A percentile compares a stretch with the other conserved stretches of the same genome.
phyloP scores from a whole-genome alignment of 2,888 invertebrate species.

The Ectemnius continuus region DNA sequence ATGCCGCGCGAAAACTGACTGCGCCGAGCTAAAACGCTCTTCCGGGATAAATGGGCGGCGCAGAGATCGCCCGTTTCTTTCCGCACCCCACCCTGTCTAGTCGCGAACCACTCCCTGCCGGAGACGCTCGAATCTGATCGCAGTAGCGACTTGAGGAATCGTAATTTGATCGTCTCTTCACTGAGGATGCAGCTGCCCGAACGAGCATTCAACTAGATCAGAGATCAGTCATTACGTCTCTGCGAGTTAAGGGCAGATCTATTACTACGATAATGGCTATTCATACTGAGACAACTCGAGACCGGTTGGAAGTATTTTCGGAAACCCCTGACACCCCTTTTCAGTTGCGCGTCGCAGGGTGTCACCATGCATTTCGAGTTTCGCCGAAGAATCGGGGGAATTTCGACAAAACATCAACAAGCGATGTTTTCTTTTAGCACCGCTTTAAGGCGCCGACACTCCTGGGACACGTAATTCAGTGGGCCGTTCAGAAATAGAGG shows the following conservation, averaged over 20 bases:
- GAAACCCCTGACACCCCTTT: conserved; percentile 40
- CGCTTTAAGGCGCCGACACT: conserved; percentile 51
- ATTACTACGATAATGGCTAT: not conserved
- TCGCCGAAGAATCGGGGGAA: conserved; percentile 31
- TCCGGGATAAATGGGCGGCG: conserved; percentile 43
- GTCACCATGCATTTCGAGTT: conserved; percentile 21
- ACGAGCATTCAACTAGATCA: not conserved
- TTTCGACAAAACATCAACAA: conserved; percentile 64
- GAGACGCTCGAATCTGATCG: conserved; percentile 26
- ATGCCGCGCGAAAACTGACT: conserved; percentile 43
- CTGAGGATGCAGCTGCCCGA: not conserved
- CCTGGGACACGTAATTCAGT: conserved; percentile 46
- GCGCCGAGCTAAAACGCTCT: conserved; percentile 25
- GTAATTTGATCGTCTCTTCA: conserved; percentile 6
- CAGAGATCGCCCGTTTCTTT: conserved; percentile 38
- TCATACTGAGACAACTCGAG: not conserved
- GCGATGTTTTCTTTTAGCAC: conserved; percentile 41
- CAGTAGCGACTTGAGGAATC: conserved; percentile 26
- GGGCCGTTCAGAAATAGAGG: conserved; percentile 50
- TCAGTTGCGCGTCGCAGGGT: conserved; percentile 13
- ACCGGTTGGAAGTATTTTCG: conserved; percentile 44
- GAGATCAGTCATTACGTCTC: not conserved
- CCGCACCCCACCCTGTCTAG: not conserved
- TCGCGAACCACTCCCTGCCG: conserved; percentile 13
- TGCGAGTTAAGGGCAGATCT: not conserved